These are phyloP conservation scores for Psettodes erumei DNA, from an alignment of 2,113 vertebrate genomes.

Conservation along the genomic window DNA sequence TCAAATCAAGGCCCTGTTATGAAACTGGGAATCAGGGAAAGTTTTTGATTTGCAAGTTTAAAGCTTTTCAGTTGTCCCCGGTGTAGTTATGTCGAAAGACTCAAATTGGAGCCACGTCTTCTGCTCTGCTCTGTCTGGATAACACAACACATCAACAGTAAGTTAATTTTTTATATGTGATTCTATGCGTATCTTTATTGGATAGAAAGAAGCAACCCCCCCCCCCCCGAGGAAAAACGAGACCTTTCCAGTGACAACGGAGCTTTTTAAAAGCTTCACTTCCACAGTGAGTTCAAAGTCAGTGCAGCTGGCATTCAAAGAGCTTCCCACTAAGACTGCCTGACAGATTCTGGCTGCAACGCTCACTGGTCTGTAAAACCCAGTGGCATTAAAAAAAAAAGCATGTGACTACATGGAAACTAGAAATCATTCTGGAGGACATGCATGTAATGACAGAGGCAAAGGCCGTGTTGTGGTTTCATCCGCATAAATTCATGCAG, in stretches of 20 bases:
- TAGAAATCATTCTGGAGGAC: conserved; percentile 34
- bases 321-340: conserved; percentile 37
- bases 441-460: conserved; percentile 36
- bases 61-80: neutral
- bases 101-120: neutral
- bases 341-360: conserved; percentile 44
- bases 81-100: neutral
- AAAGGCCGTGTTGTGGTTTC: too few relatives aligned
- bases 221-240: conserved; percentile 19
- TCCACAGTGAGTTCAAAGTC: conserved; percentile 47
- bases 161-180: neutral
- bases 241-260: conserved; percentile 36
- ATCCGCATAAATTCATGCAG: neutral
- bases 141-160: neutral
- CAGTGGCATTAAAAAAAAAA: conserved; percentile 10
- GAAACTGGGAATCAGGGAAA: neutral
- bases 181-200: conserved; percentile 6
- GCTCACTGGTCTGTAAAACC: conserved; percentile 46
- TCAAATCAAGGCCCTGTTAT: conserved; percentile 14
- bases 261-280: conserved; percentile 40
- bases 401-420: conserved; percentile 33
- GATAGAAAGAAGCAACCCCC: neutral
- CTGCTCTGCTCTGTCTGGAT: neutral
- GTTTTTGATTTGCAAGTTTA: neutral
- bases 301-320: conserved; percentile 30